Conservation (phyloP, 1,140 invertebrate species). For the Caenorhabditis brenneri region DNA sequence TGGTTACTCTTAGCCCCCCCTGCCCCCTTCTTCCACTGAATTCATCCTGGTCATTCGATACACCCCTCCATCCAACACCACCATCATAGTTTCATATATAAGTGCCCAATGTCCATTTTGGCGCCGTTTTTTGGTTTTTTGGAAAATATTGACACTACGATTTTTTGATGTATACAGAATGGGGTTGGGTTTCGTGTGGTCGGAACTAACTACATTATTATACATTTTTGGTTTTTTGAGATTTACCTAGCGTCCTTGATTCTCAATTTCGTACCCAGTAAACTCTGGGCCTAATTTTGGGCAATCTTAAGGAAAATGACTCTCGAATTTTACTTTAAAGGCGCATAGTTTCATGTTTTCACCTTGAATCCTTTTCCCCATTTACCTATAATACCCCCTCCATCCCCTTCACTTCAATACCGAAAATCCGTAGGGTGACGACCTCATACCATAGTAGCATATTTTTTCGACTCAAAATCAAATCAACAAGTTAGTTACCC, state of each 20-base stretch:
- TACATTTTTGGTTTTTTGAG: no score
- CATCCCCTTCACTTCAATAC: no score
- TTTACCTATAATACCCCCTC: background rate
- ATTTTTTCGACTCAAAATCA: no score
- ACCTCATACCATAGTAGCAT: no score
- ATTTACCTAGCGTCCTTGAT: no score
- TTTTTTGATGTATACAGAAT: background rate
- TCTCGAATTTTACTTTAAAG: background rate
- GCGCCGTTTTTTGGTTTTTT: background rate
- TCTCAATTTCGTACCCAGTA: no score
- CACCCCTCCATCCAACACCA: background rate
- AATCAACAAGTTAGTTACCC: no score
- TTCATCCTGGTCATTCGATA: background rate
- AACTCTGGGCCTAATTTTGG: no score
- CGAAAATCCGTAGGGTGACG: background rate
- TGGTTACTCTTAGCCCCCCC: conserved; percentile 27
- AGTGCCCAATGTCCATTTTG: no score
- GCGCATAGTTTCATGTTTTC: background rate
- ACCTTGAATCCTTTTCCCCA: background rate
- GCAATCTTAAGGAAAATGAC: no score
- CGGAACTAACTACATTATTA: background rate
- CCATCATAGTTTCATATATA: no score
- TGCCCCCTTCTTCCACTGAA: background rate
- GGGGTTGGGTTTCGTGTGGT: background rate
- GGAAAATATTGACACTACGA: background rate